Evolutionary conservation across 2,888 invertebrate genomes (phyloP).

Genomic region (Pristionchus mayeri): DNA sequence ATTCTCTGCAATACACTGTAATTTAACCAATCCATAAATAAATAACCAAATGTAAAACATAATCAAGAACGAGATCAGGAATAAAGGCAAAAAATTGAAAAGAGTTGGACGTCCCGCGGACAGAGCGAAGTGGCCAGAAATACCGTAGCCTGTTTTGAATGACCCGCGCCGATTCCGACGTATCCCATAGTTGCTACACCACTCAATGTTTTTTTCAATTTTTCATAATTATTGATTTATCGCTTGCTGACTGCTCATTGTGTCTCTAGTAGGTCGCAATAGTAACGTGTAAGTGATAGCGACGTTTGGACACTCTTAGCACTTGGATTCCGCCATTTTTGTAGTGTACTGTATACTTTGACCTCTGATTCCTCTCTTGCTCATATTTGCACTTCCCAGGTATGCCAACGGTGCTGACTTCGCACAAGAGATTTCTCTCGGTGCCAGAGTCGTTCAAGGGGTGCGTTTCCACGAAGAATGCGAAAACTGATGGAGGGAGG

Average conservation of each 20-base stretch:
- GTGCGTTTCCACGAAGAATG: not conserved
- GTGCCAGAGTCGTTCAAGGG: constrained; percentile 12
- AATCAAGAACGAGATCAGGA: not conserved
- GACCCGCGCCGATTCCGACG: constrained; percentile 1
- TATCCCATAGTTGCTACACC: too few species aligned
- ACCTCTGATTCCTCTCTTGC: not conserved
- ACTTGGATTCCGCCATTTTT: not conserved
- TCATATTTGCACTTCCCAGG: not conserved
- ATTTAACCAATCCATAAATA: not conserved
- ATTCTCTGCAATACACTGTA: not conserved
- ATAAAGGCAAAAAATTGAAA: constrained; percentile 1
- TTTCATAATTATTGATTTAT: too few species aligned
- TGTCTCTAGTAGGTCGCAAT: too few species aligned
- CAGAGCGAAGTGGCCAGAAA: not conserved
- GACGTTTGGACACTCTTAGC: not conserved
- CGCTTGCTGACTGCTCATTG: too few species aligned
- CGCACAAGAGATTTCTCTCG: not conserved
- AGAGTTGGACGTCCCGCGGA: constrained; percentile 31
- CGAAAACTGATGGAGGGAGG: not conserved
- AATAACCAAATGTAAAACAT: not conserved
- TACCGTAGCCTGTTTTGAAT: constrained; percentile 42
- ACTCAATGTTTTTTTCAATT: too few species aligned
- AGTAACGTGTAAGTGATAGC: too few species aligned
- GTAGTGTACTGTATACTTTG: constrained; percentile 10
- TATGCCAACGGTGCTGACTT: not conserved